Base-by-base conservation (phyloP, 2,888 invertebrate species). In the Belgica antarctica region DNA sequence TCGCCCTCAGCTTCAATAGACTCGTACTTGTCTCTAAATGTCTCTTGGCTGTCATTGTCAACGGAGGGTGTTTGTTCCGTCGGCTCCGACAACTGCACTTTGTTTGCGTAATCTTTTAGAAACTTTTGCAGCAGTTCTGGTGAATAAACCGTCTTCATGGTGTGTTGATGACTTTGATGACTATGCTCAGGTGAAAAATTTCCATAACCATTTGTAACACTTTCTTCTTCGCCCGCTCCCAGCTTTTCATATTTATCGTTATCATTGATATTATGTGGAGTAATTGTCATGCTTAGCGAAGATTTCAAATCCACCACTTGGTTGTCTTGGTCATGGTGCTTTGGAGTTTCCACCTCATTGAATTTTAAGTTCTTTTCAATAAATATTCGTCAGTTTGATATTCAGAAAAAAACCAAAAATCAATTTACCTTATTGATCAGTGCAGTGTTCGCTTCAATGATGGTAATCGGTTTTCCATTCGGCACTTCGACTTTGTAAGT, bases 61-160 rank as follows among this genome's bases (percentile, higher is more conserved):
- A n/a, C n/a, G n/a, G n/a, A n/a, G n/a, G n/a, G n/a, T n/a, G n/a
- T n/a, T 31, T 31, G 31, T n/a, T 27, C 59, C 31, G 27, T n/a
- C 52, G 72, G 12, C 70, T 70, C 24, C 72, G 46, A 22, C 17
- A 25, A 27, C 36, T 72, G 73, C 1, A 85, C 77, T 75, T 84
- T 85, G 15, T 83, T 84, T 0, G 85, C 83, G 75, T 86, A 87
- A 31, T 84, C 83, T 72, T 84, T 80, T 70, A 86, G 80, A 74
- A 85, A 85, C 73, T 87, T 85, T 72, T 86, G 85, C 17, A 87
- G 77, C 52, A 84, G 82, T 72, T 85, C 85, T 1, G 86, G 85
- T 1, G 82, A 81, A 71, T 75, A 76, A 5, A 74, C 74, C 3
- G 76, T 77, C 74, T 70, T 77, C 73, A 73, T 82, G 81, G 72